Evolutionary conservation across 1,140 invertebrate genomes (phyloP), one percentile per base, ranked within the genome.

Genomic region (Hydropsyche tenuis): DNA sequence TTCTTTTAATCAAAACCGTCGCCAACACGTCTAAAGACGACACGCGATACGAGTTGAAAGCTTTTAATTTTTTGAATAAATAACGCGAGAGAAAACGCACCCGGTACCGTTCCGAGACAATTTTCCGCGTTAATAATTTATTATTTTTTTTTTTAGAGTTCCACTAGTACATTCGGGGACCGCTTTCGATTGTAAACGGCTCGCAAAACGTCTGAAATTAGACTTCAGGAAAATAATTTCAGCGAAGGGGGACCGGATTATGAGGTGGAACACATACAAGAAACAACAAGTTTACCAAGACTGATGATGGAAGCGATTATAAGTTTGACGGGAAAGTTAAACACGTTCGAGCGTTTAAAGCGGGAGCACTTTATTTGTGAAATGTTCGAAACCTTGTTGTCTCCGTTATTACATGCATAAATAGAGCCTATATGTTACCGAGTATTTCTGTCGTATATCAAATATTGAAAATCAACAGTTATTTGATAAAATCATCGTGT

Each of bases 1-100:
- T n/a, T 16, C 16, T 12, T 46, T 46, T 46, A 64, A 70, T 70
- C 68, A 30, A 16, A 74, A 43, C 46, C 43, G 51, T 51, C 37
- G 63, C 18, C 56, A 37, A 37, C 30, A 4, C 45, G 65, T 22
- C 42, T 64, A 75, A 37, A 37, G 30, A 16, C 65, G 74, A 75
- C 70, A 75, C 42, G 74, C 74, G 37, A 76, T 62, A 43, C 63
- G 46, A 66, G 16, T 20, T 60, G 74, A 60, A 70, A 42, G 63
- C 43, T 73, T 76, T 76, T 76, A 76, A 73, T 64, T 37, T 4
- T 68, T 43, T 76, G 65, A 76, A 76, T 76, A 76, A 76, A 69
- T 76, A 70, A 76, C 73, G 46, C 22, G 71, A 22, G 71, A 76
- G n/a, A 23, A 48, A 43, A 53, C 30, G 46, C 74, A 76, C 18